These are phyloP conservation scores for Alethe castanea DNA, from an alignment of 2,113 vertebrate genomes.

Conservation along the genomic window DNA sequence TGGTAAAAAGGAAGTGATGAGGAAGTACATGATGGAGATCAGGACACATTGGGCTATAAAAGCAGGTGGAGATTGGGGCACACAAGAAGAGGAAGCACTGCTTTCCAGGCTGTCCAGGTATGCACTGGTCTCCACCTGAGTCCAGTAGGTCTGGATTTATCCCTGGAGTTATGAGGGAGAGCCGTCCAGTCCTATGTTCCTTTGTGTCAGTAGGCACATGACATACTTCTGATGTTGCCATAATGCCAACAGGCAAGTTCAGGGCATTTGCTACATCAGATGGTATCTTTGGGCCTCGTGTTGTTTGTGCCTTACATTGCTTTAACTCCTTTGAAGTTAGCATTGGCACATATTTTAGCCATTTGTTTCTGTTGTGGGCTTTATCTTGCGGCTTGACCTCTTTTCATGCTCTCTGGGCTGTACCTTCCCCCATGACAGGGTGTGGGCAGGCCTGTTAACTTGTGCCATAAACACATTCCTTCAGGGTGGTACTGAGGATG, in stretches of 20 bases:
- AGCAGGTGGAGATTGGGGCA: neutral
- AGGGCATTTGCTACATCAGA: neutral
- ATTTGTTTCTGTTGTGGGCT: neutral
- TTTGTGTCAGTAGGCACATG: neutral
- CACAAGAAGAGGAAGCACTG: neutral
- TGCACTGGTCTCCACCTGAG: accelerated
- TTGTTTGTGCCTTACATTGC: neutral
- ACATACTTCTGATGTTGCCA: neutral
- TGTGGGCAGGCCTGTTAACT: conserved; percentile 45
- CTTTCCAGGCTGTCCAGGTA: neutral
- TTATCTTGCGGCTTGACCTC: conserved; percentile 40
- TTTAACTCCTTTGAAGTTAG: neutral
- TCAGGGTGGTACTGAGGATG: conserved; percentile 48
- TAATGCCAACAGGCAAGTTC: neutral
- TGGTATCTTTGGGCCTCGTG: neutral
- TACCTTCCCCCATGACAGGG: conserved; percentile 43
- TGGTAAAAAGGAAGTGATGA: neutral
- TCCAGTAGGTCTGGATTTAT: neutral
- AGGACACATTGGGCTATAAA: neutral
- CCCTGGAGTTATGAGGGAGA: neutral
- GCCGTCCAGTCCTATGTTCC: accelerated
- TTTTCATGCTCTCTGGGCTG: conserved; percentile 35
- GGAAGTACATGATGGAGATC: neutral
- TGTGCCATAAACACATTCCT: conserved; percentile 62
- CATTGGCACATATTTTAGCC: neutral